Evolutionary conservation across 2,888 invertebrate genomes (phyloP), one percentile per base, ranked within the genome.

Genomic region (Drosophila subsilvestris): DNA sequence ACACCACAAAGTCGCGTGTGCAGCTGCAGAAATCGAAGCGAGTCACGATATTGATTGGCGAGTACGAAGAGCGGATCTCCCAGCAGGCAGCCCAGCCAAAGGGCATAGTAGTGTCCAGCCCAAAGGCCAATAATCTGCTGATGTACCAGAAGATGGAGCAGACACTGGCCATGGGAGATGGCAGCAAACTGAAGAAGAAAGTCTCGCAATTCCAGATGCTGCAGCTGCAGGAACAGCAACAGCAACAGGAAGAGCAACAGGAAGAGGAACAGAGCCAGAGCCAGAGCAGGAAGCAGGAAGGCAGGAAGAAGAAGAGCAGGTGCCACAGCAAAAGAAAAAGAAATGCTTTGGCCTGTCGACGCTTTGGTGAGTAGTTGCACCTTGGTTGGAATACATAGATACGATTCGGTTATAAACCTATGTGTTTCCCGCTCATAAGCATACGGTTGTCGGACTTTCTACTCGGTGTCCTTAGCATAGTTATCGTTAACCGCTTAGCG

Each of bases 201-300:
- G 37, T 37, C n/a, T n/a, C n/a, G n/a, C n/a, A n/a, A n/a, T n/a
- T n/a, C n/a, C n/a, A n/a, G n/a, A n/a, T n/a, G n/a, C n/a, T n/a
- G n/a, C n/a, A n/a, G n/a, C n/a, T n/a, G 37, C 14, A 32, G 14
- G 14, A 14, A 5, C 14, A 7, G 12, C 1, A 12, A 3, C 27
- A 9, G 9, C 12, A 32, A 4, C 1, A 1, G 29, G 0, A 37
- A 0, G 2, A 14, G 5, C 0, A 32, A 0, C 10, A 9, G 10
- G 3, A 10, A 3, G 10, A 9, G 29, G 10, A 29, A 10, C 3
- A 3, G 1, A 32, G 4, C 25, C 3, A 4, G 25, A 25, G 25
- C 29, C 12, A 4, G 1, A 12, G 29, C 32, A 32, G 32, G 12
- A 12, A 32, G 32, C 32, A 22, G 22, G 3, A 12, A 14, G 14